Base-by-base conservation (phyloP, 2,113 vertebrate genomes). In the Aleadryas rufinucha region DNA sequence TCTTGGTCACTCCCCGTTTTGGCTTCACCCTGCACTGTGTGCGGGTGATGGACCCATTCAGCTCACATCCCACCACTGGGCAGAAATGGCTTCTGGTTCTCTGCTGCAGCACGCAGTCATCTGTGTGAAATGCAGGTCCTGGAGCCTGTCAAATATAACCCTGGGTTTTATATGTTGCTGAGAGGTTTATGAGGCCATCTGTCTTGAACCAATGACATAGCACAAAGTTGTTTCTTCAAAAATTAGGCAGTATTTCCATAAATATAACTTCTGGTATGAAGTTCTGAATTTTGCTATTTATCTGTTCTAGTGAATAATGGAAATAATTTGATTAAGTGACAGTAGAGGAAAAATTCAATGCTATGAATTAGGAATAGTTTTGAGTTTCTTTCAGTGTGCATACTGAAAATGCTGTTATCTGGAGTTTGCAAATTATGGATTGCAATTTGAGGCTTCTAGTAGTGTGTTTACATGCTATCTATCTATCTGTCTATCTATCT, bases 121-220 rank as follows among this genome's bases (percentile, higher is more conserved):
- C 39, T 93, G 65, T 93, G 69, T 74, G 82, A 96, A 84, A 77
- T 63, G 64, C 30, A 3, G 78, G 49, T 83, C 78, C 87, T 93
- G 93, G 79, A 93, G 87, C 52, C 68, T 39, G 8, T 74, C 90
- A 83, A 63, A 63, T 65, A 70, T 23, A 93, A 89, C 66, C 50
- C 65, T 59, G 66, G 82, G 42, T 85, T 96, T 97, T 95, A 72
- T 57, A 74, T 18, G 8, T 83, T 93, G 70, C 76, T 90, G 89
- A 93, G 80, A 87, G 59, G 63, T 89, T 97, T 94, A 94, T 85
- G 92, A 90, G 85, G 72, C 91, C 77, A 81, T 90, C 69, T 92
- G 90, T 89, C 79, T 89, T 81, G 61, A 89, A 81, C 64, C 16
- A 47, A 9, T 69, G 92, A 81, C 80, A 75, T 22, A 45, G 71